Evolutionary conservation across 2,113 vertebrate genomes (phyloP).

Genomic region (Sylvicapra grimmia): DNA sequence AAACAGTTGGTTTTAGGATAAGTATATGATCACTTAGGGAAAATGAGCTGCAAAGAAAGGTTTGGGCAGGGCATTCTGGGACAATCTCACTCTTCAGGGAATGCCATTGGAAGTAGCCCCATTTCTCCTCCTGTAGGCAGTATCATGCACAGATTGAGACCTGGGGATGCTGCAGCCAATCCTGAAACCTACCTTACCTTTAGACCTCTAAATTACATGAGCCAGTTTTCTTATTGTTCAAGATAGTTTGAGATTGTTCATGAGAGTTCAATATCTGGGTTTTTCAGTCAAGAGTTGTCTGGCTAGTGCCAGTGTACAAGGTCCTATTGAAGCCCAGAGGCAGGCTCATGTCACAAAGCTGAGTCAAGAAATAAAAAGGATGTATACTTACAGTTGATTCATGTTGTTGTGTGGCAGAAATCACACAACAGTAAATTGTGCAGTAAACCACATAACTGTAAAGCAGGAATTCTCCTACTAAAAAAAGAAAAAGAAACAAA

Average conservation of each 20-base stretch:
- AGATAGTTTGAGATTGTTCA: neutral
- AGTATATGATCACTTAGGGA: neutral
- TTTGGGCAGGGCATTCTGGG: neutral
- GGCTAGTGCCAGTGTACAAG: neutral
- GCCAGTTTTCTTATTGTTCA: neutral
- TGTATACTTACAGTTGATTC: neutral
- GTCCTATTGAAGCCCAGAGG: neutral
- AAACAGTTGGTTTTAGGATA: neutral
- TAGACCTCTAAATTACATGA: neutral
- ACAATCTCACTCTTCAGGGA: neutral
- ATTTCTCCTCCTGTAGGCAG: neutral
- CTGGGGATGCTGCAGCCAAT: neutral
- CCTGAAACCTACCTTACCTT: neutral
- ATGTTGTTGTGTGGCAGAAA: neutral
- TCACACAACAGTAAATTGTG: neutral
- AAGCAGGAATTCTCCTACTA: neutral
- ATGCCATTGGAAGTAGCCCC: neutral
- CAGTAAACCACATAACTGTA: neutral
- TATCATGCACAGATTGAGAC: neutral
- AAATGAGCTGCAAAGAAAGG: neutral
- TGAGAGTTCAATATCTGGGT: neutral
- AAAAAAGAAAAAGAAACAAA: neutral
- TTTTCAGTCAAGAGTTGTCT: neutral
- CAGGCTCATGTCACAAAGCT: neutral
- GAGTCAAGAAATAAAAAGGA: neutral